Conservation (phyloP, 2,797 vertebrate genomes). For the Diceros bicornis region DNA sequence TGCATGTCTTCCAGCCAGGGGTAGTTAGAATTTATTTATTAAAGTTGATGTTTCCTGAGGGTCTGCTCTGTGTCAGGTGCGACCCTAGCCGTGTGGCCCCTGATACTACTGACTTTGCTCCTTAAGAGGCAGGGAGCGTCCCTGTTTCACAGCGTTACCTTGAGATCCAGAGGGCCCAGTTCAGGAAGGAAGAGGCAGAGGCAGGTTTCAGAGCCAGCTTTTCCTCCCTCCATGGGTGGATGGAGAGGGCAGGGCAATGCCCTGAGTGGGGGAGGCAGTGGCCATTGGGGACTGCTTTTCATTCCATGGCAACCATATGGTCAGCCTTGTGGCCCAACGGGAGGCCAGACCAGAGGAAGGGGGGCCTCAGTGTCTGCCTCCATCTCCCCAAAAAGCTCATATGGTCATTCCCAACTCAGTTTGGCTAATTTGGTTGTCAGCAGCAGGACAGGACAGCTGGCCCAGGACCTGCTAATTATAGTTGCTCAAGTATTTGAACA, state of each 20-base stretch:
- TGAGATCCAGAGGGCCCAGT: fast-evolving
- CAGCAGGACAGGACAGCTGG: constrained; percentile 58
- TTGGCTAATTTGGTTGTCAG: constrained; percentile 16
- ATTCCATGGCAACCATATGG: background rate
- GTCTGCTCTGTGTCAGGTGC: fast-evolving
- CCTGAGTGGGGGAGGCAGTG: background rate
- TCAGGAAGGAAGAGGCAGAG: background rate
- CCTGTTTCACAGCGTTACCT: background rate
- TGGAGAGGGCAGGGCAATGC: background rate
- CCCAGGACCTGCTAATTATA: constrained; percentile 60
- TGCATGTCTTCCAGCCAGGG: fast-evolving
- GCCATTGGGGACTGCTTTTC: constrained; percentile 25
- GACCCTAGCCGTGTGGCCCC: background rate
- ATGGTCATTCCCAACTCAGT: background rate
- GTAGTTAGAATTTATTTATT: too few relatives aligned
- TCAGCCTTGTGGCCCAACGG: background rate
- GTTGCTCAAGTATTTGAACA: background rate
- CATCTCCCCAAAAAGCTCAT: background rate
- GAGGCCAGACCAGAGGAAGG: background rate
- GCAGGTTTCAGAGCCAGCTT: background rate
- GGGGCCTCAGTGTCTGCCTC: background rate
- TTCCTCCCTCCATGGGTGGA: too few relatives aligned
- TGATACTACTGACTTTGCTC: too few relatives aligned
- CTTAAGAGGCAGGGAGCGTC: fast-evolving
- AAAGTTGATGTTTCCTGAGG: background rate